Percentiles rank a stretch among this genome's conserved stretches.
These are phyloP conservation scores for Aphelenchoides besseyi DNA, from an alignment of 1,140 invertebrate species.

Conservation along the genomic window DNA sequence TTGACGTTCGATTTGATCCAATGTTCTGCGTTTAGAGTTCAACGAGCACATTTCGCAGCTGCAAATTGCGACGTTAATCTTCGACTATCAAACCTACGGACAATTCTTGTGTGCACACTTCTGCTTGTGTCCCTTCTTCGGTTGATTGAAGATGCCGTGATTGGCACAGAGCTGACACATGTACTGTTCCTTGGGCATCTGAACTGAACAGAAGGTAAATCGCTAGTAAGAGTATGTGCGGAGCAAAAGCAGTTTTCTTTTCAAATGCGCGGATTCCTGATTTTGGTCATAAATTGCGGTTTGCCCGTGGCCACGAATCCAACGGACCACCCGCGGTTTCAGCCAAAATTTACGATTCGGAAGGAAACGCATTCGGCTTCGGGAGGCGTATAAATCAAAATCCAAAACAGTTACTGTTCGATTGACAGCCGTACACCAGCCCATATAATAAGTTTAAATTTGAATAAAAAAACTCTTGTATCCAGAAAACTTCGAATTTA, in stretches of 20 bases:
- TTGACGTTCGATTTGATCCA: constrained; percentile 55
- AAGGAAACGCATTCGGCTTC: too few relatives aligned
- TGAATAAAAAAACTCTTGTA: too few relatives aligned
- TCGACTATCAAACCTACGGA: constrained; percentile 33
- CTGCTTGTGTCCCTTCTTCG: constrained; percentile 57
- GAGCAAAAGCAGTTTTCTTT: background rate
- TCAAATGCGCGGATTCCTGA: background rate
- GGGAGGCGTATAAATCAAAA: too few relatives aligned
- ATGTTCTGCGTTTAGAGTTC: constrained; percentile 48
- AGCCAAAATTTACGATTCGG: background rate
- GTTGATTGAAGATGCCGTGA: constrained; percentile 55
- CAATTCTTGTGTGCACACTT: constrained; percentile 49
- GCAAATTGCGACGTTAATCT: background rate
- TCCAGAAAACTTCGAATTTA: too few relatives aligned
- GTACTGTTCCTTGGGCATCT: constrained; percentile 56
- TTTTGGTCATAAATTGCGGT: background rate
- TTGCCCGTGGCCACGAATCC: too few relatives aligned
- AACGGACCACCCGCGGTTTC: background rate
- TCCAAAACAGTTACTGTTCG: too few relatives aligned
- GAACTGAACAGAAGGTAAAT: background rate
- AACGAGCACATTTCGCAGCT: constrained; percentile 49
- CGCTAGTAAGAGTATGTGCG: background rate
- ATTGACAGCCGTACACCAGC: too few relatives aligned
- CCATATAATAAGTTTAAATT: too few relatives aligned
- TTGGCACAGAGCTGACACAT: constrained; percentile 56